phyloP scores from a whole-genome alignment of 2,113 vertebrate genomes.

The Epinephelus cyanopodus region DNA sequence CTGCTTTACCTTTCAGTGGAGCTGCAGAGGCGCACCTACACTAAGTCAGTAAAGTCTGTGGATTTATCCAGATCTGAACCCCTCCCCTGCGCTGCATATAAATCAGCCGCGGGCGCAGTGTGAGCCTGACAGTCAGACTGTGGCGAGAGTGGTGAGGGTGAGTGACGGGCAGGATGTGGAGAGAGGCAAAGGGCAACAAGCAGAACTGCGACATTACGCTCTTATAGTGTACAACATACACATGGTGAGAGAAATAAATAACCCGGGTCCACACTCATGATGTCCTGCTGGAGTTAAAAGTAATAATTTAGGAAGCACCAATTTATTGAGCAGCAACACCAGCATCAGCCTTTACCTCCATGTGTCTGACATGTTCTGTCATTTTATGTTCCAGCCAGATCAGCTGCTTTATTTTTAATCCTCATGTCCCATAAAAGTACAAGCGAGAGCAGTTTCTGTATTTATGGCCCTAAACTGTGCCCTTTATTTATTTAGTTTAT shows the following conservation, averaged over 20 bases:
- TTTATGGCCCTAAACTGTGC: too few relatives aligned
- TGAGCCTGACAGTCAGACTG: constrained; percentile 47
- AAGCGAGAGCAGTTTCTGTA: too few relatives aligned
- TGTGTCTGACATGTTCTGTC: too few relatives aligned
- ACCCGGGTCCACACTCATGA: background rate
- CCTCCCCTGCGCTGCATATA: constrained; percentile 78
- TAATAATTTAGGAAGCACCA: too few relatives aligned
- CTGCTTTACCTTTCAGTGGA: constrained; percentile 80
- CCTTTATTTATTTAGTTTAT: too few relatives aligned
- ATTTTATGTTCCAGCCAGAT: too few relatives aligned
- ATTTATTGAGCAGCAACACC: too few relatives aligned
- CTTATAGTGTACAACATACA: background rate
- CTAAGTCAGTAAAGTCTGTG: constrained; percentile 82
- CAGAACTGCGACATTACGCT: background rate
- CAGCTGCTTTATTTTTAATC: too few relatives aligned
- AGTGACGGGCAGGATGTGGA: constrained; percentile 13
- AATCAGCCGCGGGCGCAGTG: constrained; percentile 71
- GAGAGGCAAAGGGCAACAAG: constrained; percentile 27
- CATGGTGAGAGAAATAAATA: too few relatives aligned
- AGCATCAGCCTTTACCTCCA: too few relatives aligned
- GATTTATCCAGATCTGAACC: constrained; percentile 81
- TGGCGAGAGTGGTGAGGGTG: constrained; percentile 1
- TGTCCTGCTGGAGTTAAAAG: background rate
- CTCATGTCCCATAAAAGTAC: too few relatives aligned
- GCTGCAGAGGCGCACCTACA: constrained; percentile 68